Conservation (phyloP, 1,140 invertebrate species). For the Aphis craccivora region DNA sequence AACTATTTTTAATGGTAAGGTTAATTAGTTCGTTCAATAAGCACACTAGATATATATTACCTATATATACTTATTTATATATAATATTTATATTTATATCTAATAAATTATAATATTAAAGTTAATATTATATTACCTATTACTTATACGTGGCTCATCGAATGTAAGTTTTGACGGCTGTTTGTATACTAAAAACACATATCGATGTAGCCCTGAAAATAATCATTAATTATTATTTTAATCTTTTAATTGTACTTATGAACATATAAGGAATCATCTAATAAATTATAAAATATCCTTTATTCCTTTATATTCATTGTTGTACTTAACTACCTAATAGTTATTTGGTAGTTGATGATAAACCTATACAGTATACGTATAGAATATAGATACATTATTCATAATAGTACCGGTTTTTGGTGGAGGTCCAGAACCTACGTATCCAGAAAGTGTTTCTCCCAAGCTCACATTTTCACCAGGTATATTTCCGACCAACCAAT, state of each 20-base stretch:
- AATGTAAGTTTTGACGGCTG: slow-evolving; percentile 77
- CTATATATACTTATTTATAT: too few species aligned
- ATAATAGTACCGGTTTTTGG: slow-evolving; percentile 71
- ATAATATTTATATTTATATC: too few species aligned
- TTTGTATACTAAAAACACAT: slow-evolving; percentile 87
- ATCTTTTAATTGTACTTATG: background rate
- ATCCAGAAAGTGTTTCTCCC: slow-evolving; percentile 79
- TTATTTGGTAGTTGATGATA: background rate
- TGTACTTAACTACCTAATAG: background rate
- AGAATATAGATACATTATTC: too few species aligned
- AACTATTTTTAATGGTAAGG: background rate
- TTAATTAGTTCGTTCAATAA: background rate
- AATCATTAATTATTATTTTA: slow-evolving; percentile 13
- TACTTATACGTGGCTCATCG: slow-evolving; percentile 72
- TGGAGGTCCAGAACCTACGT: slow-evolving; percentile 87
- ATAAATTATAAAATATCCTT: too few species aligned
- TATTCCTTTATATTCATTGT: too few species aligned
- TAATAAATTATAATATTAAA: background rate
- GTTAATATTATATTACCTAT: slow-evolving; percentile 63
- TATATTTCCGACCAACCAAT: slow-evolving; percentile 93
- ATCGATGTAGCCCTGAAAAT: slow-evolving; percentile 79
- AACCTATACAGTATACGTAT: too few species aligned
- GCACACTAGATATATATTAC: background rate
- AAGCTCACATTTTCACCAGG: slow-evolving; percentile 75
- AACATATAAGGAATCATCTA: too few species aligned